These are phyloP conservation scores for Machaerirhynchus nigripectus DNA, from an alignment of 2,113 vertebrate genomes.

Conservation along the genomic window DNA sequence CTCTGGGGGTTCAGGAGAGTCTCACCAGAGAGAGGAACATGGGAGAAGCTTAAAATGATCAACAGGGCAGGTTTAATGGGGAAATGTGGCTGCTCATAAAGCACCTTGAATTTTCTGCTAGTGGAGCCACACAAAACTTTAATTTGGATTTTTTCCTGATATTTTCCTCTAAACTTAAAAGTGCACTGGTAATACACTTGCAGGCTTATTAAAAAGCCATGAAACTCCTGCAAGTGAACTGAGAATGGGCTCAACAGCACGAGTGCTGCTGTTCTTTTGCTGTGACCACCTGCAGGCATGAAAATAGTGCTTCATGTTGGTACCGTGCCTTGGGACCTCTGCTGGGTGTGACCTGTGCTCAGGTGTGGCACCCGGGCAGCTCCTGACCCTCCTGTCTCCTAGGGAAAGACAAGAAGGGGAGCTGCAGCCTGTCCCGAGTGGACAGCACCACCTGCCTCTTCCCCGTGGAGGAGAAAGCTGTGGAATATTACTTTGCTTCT, in stretches of 20 bases:
- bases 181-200: fast-evolving
- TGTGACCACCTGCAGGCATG: neutral
- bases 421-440: constrained; percentile 81
- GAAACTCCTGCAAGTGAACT: neutral
- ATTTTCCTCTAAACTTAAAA: neutral
- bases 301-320: constrained; percentile 66
- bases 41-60: neutral
- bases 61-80: neutral
- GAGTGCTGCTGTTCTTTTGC: neutral
- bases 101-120: neutral
- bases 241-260: fast-evolving
- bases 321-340: neutral
- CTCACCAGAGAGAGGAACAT: neutral
- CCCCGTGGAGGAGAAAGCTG: constrained; percentile 93
- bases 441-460: constrained; percentile 96
- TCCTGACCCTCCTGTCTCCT: neutral
- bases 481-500: constrained; percentile 98
- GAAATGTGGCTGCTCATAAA: neutral
- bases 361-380: neutral
- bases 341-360: neutral
- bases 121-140: neutral
- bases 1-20: neutral
- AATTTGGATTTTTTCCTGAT: neutral
- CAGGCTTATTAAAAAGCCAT: neutral
- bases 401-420: constrained; percentile 91